Evolutionary conservation across 2,797 vertebrate species (phyloP).

Genomic region (Poeciliopsis infans): DNA sequence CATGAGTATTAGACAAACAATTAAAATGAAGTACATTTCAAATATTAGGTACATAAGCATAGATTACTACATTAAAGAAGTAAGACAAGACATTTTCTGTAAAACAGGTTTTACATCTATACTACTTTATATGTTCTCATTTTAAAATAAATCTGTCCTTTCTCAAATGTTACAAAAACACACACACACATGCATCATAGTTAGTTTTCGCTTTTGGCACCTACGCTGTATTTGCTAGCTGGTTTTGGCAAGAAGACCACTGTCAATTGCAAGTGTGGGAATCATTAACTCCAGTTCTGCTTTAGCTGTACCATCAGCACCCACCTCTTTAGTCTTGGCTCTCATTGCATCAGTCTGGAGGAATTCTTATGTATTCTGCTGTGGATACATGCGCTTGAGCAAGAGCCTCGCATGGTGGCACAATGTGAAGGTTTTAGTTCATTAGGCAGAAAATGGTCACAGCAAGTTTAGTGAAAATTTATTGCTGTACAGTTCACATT

Average conservation of each 20-base stretch:
- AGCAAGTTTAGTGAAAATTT: not conserved
- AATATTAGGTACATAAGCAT: not conserved
- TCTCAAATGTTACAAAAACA: not conserved
- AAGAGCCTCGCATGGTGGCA: not conserved
- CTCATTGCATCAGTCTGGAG: not conserved
- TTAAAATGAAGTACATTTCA: constrained; percentile 4
- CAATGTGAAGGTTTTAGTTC: not conserved
- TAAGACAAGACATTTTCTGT: not conserved
- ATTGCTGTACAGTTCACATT: not conserved
- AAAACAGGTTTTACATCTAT: not conserved
- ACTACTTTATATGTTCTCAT: not conserved
- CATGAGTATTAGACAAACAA: not conserved
- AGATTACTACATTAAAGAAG: not conserved
- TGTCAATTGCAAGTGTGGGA: not conserved
- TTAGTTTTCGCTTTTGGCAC: not conserved
- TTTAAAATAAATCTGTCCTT: not conserved
- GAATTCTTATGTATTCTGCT: not conserved
- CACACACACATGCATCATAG: not conserved
- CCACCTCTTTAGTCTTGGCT: not conserved
- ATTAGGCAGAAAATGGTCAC: not conserved
- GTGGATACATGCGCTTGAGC: not conserved
- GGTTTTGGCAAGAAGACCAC: not conserved
- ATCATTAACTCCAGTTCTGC: not conserved
- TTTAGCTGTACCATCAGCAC: not conserved
- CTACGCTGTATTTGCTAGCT: not conserved